Percentiles rank a stretch among this genome's conserved stretches.
Conservation (phyloP, 2,797 vertebrate species). For the Myotis planiceps region DNA sequence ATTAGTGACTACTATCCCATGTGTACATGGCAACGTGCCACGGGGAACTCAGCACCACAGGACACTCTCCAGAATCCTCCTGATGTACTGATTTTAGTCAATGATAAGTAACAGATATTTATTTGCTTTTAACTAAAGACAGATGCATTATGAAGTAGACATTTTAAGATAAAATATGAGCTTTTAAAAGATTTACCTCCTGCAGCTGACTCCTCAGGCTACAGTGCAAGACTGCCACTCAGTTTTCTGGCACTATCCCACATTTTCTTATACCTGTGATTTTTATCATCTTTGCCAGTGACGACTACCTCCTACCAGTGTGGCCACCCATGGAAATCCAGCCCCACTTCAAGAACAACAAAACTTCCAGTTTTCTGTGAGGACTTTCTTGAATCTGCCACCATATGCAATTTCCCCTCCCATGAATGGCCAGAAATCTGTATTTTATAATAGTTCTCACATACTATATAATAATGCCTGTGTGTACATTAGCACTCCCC, state of each 20-base stretch:
- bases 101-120: background rate
- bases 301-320: rapidly evolving
- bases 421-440: background rate
- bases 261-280: background rate
- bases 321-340: background rate
- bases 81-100: background rate
- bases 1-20: rapidly evolving
- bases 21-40: background rate
- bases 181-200: background rate
- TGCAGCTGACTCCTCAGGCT: background rate
- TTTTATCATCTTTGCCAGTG: background rate
- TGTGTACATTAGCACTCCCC: too few relatives aligned
- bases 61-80: background rate
- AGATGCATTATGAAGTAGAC: background rate
- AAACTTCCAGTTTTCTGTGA: background rate
- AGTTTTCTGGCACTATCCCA: background rate
- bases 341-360: background rate
- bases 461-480: background rate
- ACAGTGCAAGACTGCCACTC: background rate
- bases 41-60: background rate
- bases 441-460: background rate
- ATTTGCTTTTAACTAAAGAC: background rate
- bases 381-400: background rate
- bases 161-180: background rate
- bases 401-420: background rate